Conservation (phyloP, 2,113 vertebrate species). For the Antigone vipio region DNA sequence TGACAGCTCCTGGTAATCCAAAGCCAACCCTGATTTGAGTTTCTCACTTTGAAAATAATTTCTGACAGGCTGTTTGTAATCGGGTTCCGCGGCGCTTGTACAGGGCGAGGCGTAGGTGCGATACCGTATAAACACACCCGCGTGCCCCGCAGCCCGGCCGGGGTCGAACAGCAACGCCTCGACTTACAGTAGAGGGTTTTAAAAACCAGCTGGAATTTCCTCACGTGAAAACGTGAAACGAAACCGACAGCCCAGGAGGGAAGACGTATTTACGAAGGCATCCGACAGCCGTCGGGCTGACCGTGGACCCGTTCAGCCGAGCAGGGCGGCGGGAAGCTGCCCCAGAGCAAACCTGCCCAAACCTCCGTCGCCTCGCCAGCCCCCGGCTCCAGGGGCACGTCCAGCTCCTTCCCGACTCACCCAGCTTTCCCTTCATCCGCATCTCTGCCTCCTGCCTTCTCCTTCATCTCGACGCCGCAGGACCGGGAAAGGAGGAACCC, state of each 20-base stretch:
- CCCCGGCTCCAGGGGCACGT: background rate
- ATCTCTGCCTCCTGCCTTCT: background rate
- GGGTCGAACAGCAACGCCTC: rapidly evolving
- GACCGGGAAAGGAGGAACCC: background rate
- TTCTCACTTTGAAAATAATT: rapidly evolving
- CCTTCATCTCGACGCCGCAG: rapidly evolving
- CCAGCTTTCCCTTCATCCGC: background rate
- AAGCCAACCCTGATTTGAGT: background rate
- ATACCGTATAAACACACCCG: background rate
- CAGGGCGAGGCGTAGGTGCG: background rate
- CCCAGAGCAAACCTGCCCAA: background rate
- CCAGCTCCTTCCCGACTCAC: background rate
- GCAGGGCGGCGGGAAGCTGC: background rate
- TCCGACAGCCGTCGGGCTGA: background rate
- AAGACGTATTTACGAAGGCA: background rate
- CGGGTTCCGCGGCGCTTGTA: rapidly evolving
- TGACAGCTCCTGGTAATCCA: background rate
- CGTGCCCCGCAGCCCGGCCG: rapidly evolving
- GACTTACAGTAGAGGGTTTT: rapidly evolving
- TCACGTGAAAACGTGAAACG: rapidly evolving
- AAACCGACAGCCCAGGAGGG: background rate
- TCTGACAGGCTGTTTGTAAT: background rate
- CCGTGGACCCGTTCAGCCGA: rapidly evolving
- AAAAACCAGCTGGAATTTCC: background rate
- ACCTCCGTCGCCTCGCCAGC: background rate